Percentiles rank a stretch among this genome's conserved stretches.
These are phyloP conservation scores for Solenodon paradoxus DNA, from an alignment of 2,113 vertebrate species.

Conservation along the genomic window DNA sequence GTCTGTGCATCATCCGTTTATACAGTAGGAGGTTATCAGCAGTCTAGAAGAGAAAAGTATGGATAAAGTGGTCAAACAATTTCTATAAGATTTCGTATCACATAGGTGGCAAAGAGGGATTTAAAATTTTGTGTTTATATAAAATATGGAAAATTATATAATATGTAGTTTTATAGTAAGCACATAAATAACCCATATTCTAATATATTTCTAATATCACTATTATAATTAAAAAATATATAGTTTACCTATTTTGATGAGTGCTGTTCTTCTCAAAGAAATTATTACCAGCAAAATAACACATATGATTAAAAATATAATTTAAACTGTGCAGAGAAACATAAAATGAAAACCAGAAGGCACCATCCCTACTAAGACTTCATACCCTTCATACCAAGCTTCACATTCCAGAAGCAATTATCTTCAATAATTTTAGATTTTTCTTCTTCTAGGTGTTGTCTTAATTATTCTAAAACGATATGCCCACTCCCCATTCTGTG, in stretches of 20 bases:
- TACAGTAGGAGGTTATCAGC: too few species aligned
- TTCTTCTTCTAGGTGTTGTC: neutral
- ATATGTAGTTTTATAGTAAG: neutral
- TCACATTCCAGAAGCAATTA: neutral
- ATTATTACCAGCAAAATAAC: neutral
- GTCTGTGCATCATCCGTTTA: neutral
- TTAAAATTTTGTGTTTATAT: constrained; percentile 14
- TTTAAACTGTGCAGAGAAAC: neutral
- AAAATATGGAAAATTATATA: neutral
- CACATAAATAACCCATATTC: neutral
- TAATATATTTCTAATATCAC: neutral
- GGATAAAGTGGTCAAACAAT: neutral
- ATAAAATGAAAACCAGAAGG: neutral
- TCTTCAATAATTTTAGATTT: neutral
- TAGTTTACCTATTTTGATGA: constrained; percentile 4
- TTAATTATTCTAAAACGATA: neutral
- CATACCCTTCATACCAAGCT: neutral
- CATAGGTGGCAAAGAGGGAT: neutral
- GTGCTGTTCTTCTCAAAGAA: neutral
- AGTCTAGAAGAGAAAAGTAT: neutral
- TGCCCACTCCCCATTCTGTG: neutral
- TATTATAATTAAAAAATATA: neutral
- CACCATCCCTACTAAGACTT: neutral
- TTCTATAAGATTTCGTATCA: neutral
- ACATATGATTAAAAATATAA: neutral